A percentile compares a stretch with the other conserved stretches of the same genome.
Conservation (phyloP, 1,140 invertebrate genomes). For the Acromyrmex charruanus region DNA sequence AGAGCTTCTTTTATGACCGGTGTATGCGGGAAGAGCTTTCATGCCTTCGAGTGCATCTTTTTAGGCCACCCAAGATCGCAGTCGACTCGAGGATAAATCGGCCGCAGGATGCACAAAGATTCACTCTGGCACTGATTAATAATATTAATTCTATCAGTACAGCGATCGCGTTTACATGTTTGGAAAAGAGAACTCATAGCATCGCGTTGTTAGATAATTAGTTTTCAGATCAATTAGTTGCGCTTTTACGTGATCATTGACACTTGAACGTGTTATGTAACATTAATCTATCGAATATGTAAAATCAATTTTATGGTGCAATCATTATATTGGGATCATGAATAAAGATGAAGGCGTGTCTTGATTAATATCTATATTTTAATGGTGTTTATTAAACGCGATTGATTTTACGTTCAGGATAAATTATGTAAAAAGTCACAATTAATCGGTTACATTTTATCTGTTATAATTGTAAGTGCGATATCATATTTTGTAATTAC, state of each 20-base stretch:
- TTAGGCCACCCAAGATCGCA: slow-evolving; percentile 58
- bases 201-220: not conserved
- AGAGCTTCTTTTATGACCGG: slow-evolving; percentile 62
- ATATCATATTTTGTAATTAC: slow-evolving; percentile 21
- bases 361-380: not conserved
- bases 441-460: slow-evolving; percentile 17
- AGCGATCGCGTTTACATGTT: not conserved
- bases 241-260: not conserved
- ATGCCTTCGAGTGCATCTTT: slow-evolving; percentile 47
- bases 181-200: not conserved
- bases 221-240: not conserved
- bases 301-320: slow-evolving; percentile 17
- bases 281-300: not conserved
- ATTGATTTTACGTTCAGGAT: not conserved
- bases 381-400: not conserved
- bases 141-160: slow-evolving; percentile 19
- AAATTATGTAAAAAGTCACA: slow-evolving; percentile 31
- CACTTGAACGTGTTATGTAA: not conserved
- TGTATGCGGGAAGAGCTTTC: slow-evolving; percentile 31
- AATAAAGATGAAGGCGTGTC: not conserved
- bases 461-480: not conserved
- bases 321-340: not conserved
- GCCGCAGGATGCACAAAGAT: slow-evolving; percentile 15
- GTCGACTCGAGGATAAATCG: slow-evolving; percentile 11
- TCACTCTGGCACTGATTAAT: slow-evolving; percentile 16